phyloP scores from a whole-genome alignment of 2,888 invertebrate genomes.

The Mimumesa dahlbomi region DNA sequence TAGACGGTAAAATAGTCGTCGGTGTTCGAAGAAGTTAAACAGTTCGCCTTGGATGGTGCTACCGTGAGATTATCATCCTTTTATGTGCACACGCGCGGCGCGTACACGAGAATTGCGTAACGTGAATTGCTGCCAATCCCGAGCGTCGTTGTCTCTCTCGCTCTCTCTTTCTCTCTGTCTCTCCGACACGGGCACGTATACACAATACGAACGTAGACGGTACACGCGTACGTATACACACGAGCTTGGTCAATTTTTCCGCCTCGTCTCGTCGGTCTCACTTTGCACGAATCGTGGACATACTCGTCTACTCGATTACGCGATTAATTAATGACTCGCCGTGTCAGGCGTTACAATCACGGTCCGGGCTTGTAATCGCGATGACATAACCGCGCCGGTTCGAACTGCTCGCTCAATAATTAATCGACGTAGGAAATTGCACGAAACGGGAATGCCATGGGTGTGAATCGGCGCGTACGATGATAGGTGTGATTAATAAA shows the following conservation, averaged over 20 bases:
- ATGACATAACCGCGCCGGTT: conserved; percentile 75
- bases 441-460: conserved; percentile 24
- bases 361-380: conserved; percentile 65
- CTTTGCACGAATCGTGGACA: not conserved
- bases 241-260: no score
- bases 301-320: conserved; percentile 62
- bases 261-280: not conserved
- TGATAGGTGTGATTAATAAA: not conserved
- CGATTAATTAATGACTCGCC: conserved; percentile 75
- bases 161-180: not conserved
- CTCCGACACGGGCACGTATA: no score
- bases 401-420: conserved; percentile 63
- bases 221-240: not conserved
- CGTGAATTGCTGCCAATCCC: no score
- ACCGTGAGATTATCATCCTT: conserved; percentile 41
- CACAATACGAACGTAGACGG: not conserved
- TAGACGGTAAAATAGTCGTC: conserved; percentile 19
- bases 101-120: conserved; percentile 41
- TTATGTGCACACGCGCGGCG: conserved; percentile 25
- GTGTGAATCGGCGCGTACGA: not conserved
- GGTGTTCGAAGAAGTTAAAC: conserved; percentile 19
- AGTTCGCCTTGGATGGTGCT: conserved; percentile 40
- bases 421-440: conserved; percentile 70
- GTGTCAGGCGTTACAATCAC: conserved; percentile 72
- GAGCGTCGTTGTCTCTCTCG: conserved; percentile 7